These are phyloP conservation scores for Vannuccia rotundouncinata DNA, from an alignment of 2,888 invertebrate species.

Conservation along the genomic window DNA sequence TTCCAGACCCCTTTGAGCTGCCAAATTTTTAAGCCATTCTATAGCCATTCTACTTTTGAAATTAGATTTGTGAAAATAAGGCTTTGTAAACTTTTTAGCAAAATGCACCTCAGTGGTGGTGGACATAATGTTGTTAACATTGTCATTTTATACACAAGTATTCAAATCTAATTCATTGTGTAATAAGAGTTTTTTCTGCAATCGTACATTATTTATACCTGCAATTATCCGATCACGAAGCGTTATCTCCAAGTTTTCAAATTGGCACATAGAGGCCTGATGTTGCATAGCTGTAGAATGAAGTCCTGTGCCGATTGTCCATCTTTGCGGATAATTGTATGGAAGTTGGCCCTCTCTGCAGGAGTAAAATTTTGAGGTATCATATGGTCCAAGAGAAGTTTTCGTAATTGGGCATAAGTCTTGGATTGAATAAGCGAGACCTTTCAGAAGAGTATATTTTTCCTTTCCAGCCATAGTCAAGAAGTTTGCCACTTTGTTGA, in stretches of 20 bases:
- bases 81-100: background rate
- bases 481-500: background rate
- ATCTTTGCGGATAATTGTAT: background rate
- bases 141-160: conserved; percentile 12
- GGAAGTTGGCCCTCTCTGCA: background rate
- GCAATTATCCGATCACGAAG: background rate
- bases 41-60: background rate
- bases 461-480: background rate
- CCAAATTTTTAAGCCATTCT: no score
- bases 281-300: background rate
- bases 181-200: background rate
- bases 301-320: background rate
- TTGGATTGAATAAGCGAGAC: background rate
- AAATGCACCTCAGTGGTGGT: background rate
- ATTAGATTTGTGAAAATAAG: background rate
- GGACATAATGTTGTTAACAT: background rate
- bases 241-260: background rate
- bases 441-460: background rate
- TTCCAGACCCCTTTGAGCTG: no score
- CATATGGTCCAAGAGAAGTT: background rate
- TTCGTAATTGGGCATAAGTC: background rate
- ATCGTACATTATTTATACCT: background rate
- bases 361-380: background rate
- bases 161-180: background rate
- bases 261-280: background rate